phyloP scores from a whole-genome alignment of 2,888 invertebrate species.

The Polymixis flavicincta region DNA sequence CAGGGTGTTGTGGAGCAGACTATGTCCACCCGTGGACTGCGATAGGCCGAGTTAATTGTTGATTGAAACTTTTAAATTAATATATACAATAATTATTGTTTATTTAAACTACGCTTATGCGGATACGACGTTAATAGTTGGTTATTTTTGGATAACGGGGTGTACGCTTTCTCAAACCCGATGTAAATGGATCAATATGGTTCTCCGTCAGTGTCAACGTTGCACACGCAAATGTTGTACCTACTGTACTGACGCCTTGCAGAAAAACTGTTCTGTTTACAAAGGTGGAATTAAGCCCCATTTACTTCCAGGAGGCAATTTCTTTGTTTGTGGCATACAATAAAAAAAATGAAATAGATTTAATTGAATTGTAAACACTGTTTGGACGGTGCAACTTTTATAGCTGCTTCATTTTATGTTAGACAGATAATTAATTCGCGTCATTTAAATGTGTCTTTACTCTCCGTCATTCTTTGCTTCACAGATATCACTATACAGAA shows the following conservation, averaged over 20 bases:
- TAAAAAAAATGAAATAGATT: background rate
- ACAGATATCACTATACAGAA: background rate
- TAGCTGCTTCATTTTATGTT: background rate
- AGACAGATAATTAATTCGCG: background rate
- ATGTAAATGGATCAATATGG: background rate
- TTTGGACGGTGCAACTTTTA: background rate
- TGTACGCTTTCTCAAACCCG: slow-evolving; percentile 1
- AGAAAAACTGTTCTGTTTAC: background rate
- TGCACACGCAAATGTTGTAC: background rate
- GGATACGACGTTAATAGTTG: too few species aligned
- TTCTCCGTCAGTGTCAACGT: slow-evolving; percentile 6
- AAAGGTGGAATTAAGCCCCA: background rate
- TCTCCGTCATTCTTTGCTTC: background rate
- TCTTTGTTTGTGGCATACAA: background rate
- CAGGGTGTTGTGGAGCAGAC: too few species aligned
- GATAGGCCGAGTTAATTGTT: too few species aligned
- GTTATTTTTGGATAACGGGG: background rate
- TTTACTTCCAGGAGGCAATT: background rate
- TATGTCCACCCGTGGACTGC: too few species aligned
- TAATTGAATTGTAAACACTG: too few species aligned
- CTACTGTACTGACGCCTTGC: background rate
- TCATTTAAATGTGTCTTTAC: background rate
- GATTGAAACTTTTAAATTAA: too few species aligned
- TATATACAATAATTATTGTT: too few species aligned
- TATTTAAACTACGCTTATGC: too few species aligned